Conservation (phyloP, 30 jellyfish, hydroid and myxozoan species). For the Sanderia malayensis region DNA sequence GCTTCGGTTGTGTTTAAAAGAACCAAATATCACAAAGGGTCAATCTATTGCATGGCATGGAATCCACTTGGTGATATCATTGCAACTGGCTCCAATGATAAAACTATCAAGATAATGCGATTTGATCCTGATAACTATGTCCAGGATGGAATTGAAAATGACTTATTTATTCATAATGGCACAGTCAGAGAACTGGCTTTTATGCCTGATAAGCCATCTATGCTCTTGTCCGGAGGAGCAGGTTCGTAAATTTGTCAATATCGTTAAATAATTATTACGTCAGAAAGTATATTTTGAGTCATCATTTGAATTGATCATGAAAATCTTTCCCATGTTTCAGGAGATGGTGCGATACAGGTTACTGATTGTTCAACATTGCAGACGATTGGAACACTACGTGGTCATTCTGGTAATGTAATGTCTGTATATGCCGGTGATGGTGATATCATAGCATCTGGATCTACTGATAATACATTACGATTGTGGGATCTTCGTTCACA, state of each 20-base stretch:
- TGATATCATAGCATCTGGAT: constrained; percentile 86
- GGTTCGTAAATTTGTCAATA: constrained; percentile 38
- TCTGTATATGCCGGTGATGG: constrained; percentile 93
- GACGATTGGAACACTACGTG: constrained; percentile 84
- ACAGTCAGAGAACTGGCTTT: constrained; percentile 94
- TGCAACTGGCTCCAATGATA: constrained; percentile 98
- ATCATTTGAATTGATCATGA: too few relatives aligned
- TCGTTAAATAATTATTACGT: too few relatives aligned
- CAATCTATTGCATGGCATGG: constrained; percentile 96
- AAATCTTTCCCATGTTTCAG: too few relatives aligned
- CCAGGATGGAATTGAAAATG: constrained; percentile 75
- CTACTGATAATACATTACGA: constrained; percentile 86
- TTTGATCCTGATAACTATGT: constrained; percentile 74
- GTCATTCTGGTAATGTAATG: constrained; percentile 91
- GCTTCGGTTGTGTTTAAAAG: constrained; percentile 75
- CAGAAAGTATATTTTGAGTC: too few relatives aligned
- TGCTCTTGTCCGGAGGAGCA: constrained; percentile 94
- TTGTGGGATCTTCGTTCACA: constrained; percentile 95
- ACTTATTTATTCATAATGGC: constrained; percentile 84
- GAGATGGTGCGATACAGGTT: constrained; percentile 81
- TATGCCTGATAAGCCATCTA: constrained; percentile 79
- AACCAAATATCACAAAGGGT: constrained; percentile 96
- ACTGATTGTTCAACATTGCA: constrained; percentile 84
- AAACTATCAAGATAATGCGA: constrained; percentile 73
- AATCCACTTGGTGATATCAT: constrained; percentile 88